Conservation (phyloP, 2,888 invertebrate genomes). For the Cephonodes hylas region DNA sequence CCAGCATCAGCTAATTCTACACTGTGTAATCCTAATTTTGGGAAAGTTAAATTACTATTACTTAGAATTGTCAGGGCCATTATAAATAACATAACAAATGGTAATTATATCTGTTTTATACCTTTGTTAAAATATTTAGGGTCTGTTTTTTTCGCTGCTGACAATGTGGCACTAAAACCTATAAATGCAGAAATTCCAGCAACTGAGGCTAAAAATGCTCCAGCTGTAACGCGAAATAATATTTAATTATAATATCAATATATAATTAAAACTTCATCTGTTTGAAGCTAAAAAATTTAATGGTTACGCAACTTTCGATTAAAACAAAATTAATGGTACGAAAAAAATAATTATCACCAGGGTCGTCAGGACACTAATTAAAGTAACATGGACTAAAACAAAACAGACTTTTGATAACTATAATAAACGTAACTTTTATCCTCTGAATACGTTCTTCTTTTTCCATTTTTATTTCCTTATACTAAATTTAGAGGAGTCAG, state of each 20-base stretch:
- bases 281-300: too few species aligned
- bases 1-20: slow-evolving; percentile 88
- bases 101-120: slow-evolving; percentile 24
- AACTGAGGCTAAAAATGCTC: slow-evolving; percentile 85
- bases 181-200: slow-evolving; percentile 89
- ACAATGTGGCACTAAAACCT: slow-evolving; percentile 90
- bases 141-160: slow-evolving; percentile 89
- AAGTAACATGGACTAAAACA: too few species aligned
- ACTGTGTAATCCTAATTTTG: slow-evolving; percentile 74
- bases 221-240: slow-evolving; percentile 75
- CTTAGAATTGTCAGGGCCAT: not conserved
- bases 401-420: too few species aligned
- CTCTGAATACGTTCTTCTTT: slow-evolving; percentile 65
- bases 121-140: slow-evolving; percentile 89
- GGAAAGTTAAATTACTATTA: not conserved
- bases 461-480: slow-evolving; percentile 33
- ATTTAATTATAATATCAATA: not conserved
- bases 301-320: too few species aligned
- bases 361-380: too few species aligned
- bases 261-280: too few species aligned
- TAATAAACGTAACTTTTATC: slow-evolving; percentile 57
- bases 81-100: too few species aligned
- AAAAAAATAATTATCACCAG: too few species aligned
- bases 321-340: too few species aligned
- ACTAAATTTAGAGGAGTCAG: not conserved